Evolutionary conservation across 2,113 vertebrate genomes (phyloP), one percentile per base, ranked within the genome.

Genomic region (Herpailurus yagouaroundi): DNA sequence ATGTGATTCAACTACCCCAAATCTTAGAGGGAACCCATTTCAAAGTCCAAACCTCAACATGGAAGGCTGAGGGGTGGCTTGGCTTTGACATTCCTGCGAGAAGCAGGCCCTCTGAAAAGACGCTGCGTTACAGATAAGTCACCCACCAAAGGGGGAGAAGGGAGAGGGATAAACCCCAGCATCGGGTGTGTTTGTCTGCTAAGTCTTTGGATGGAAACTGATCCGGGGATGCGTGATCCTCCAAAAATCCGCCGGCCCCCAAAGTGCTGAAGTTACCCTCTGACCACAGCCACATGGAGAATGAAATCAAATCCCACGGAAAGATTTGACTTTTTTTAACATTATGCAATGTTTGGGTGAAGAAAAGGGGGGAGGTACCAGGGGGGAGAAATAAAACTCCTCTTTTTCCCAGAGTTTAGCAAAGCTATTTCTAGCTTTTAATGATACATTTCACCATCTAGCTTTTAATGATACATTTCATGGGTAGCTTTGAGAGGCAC

Each of bases 291-390:
- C 98, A 98, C 98, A 99, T 97, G 97, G 98, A 98, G 98, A 98
- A 96, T 89, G 97, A 98, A 99, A 98, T 97, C 86, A 98, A 97
- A 96, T 85, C 96, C 98, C 97, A 97, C 0, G 98, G 99, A 99
- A 99, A 99, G 98, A 98, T 97, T 95, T 98, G 98, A 98, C 98
- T 98, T 99, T 99, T 99, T 98, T 98, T 98, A 82, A 97, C 97
- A 98, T 99, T 99, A 99, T 98, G 98, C 98, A 99, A 99, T 98
- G 96, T 98, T 99, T 99, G 98, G 98, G 98, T 98, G 98, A 98
- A 98, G 98, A 98, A 91, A 87, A 93, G 60, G 31, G 27, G 66
- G 57, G 68, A 66, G 52, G 25, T 68, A 93, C 79, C 36, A 89
- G 91, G 91, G 93, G 89, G 91, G 93, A 87, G 97, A 96, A 98